phyloP scores from a whole-genome alignment of 2,888 invertebrate species.

The Dryobotodes eremita region DNA sequence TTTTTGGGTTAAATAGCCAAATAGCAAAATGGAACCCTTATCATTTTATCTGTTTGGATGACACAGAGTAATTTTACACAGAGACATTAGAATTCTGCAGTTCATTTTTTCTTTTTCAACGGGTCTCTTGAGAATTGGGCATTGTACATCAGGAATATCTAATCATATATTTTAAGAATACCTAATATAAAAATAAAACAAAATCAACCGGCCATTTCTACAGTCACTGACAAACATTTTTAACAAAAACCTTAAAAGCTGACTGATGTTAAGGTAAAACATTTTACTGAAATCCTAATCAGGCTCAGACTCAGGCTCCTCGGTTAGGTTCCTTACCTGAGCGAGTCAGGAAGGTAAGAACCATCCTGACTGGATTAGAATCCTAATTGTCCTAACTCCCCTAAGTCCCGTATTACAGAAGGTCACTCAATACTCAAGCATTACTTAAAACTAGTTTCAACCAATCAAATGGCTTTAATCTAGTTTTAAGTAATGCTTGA shows the following conservation, averaged over 20 bases:
- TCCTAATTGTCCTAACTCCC: background rate
- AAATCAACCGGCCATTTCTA: background rate
- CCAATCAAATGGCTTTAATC: too few relatives aligned
- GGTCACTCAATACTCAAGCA: too few relatives aligned
- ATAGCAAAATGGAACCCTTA: background rate
- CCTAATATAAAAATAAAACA: background rate
- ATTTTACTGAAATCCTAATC: constrained; percentile 4
- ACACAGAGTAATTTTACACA: background rate
- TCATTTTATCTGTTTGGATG: background rate
- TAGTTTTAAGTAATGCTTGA: too few relatives aligned
- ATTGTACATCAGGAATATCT: background rate
- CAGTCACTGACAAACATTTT: background rate
- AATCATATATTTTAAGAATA: background rate
- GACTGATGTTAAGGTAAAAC: background rate
- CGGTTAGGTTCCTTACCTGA: background rate
- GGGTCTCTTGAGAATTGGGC: background rate
- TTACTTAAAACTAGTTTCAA: too few relatives aligned
- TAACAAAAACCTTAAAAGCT: background rate
- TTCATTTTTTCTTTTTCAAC: background rate
- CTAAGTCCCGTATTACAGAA: too few relatives aligned
- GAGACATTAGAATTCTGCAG: background rate
- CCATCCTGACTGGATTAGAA: background rate
- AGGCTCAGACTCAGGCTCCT: background rate
- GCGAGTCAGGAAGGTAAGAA: background rate
- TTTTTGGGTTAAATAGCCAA: too few relatives aligned